phyloP scores from a whole-genome alignment of 2,113 vertebrate species.

The Pseudolaguvia tuberculata region DNA sequence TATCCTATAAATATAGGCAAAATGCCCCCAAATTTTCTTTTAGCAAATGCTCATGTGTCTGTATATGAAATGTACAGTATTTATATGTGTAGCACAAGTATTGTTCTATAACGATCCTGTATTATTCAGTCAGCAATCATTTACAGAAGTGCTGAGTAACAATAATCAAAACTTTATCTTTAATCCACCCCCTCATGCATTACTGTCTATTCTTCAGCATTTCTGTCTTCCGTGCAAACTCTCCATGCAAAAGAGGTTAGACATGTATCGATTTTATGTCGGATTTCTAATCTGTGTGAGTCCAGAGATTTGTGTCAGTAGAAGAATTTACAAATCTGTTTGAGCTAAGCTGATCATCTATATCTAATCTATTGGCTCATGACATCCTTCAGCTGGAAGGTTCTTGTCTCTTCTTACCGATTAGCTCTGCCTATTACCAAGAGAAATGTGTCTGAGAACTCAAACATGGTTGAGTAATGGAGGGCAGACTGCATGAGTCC shows the following conservation, averaged over 20 bases:
- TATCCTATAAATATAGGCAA: too few relatives aligned
- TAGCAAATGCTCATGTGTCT: not conserved
- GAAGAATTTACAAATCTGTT: conserved; percentile 32
- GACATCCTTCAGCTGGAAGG: conserved; percentile 24
- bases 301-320: conserved; percentile 12
- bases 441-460: conserved; percentile 16
- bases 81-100: conserved; percentile 1
- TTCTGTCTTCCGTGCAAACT: not conserved
- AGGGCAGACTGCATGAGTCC: conserved; percentile 31
- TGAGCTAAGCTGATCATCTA: conserved; percentile 28
- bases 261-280: conserved; percentile 30
- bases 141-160: not conserved
- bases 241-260: conserved; percentile 29
- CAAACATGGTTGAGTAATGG: conserved; percentile 34
- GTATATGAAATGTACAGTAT: not conserved
- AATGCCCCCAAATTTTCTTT: not conserved
- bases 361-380: conserved; percentile 30
- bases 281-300: conserved; percentile 6
- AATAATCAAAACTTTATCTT: not conserved
- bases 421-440: conserved; percentile 31
- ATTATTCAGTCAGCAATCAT: conserved; percentile 15
- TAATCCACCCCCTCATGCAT: not conserved
- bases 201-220: not conserved
- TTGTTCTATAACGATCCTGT: not conserved
- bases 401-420: conserved; percentile 35